Evolutionary conservation across 2,888 invertebrate species (phyloP).

Genomic region (Synanthedon vespiformis): DNA sequence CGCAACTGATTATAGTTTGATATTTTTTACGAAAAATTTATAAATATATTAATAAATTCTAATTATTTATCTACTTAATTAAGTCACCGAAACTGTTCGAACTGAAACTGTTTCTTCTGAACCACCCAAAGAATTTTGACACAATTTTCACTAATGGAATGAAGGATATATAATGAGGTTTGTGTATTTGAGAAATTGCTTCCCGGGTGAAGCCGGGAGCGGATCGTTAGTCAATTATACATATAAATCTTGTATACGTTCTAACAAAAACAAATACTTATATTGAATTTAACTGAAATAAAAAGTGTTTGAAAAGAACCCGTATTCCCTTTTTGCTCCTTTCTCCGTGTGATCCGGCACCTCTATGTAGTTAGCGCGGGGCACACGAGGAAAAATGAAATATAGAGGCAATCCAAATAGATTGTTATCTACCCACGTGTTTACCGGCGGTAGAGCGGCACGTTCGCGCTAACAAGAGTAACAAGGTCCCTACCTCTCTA

Average conservation of each 20-base stretch:
- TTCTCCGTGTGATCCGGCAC: constrained; percentile 36
- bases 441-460: constrained; percentile 62
- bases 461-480: constrained; percentile 62
- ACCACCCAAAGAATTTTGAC: too few relatives aligned
- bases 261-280: not conserved
- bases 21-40: too few relatives aligned
- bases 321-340: constrained; percentile 50
- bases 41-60: too few relatives aligned
- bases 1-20: too few relatives aligned
- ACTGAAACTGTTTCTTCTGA: too few relatives aligned
- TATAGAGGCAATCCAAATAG: constrained; percentile 71
- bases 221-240: not conserved
- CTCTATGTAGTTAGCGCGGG: constrained; percentile 65
- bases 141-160: too few relatives aligned
- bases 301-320: constrained; percentile 31
- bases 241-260: not conserved
- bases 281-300: too few relatives aligned
- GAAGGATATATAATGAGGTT: too few relatives aligned
- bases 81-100: too few relatives aligned
- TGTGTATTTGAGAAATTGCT: too few relatives aligned
- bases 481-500: constrained; percentile 7
- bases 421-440: constrained; percentile 71
- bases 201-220: too few relatives aligned
- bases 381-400: constrained; percentile 66
- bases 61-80: too few relatives aligned